Percentiles rank a stretch among this genome's conserved stretches.
phyloP scores from a whole-genome alignment of 2,797 vertebrate species.

The Cryptoprocta ferox region DNA sequence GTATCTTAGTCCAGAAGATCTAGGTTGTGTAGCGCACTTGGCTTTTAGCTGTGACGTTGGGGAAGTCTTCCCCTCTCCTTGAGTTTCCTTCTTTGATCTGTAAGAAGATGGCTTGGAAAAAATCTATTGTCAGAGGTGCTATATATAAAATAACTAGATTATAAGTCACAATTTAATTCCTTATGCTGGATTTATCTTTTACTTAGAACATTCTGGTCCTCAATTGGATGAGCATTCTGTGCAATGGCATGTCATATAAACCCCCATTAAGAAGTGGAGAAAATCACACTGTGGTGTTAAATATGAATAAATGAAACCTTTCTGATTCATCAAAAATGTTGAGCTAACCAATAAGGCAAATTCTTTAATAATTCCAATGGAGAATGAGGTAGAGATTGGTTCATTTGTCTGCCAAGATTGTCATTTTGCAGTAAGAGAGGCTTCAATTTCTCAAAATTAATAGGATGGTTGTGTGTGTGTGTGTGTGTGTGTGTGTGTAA shows the following conservation, averaged over 20 bases:
- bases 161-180: background rate
- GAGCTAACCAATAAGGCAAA: background rate
- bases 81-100: background rate
- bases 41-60: background rate
- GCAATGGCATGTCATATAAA: background rate
- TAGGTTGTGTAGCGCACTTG: background rate
- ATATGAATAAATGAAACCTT: background rate
- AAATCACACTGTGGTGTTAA: background rate
- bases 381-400: background rate
- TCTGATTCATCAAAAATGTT: background rate
- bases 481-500: background rate
- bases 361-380: background rate
- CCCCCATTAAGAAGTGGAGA: background rate
- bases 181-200: conserved; percentile 1
- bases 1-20: background rate
- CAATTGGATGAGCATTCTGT: background rate
- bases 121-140: background rate
- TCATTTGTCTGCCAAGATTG: background rate
- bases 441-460: background rate
- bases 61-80: background rate
- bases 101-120: background rate
- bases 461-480: background rate
- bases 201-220: background rate
- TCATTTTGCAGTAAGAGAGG: background rate
- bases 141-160: background rate